A percentile compares a stretch with the other conserved stretches of the same genome.
These are phyloP conservation scores for Psammodynastes pulverulentus DNA, from an alignment of 2,113 vertebrate species.

Conservation along the genomic window DNA sequence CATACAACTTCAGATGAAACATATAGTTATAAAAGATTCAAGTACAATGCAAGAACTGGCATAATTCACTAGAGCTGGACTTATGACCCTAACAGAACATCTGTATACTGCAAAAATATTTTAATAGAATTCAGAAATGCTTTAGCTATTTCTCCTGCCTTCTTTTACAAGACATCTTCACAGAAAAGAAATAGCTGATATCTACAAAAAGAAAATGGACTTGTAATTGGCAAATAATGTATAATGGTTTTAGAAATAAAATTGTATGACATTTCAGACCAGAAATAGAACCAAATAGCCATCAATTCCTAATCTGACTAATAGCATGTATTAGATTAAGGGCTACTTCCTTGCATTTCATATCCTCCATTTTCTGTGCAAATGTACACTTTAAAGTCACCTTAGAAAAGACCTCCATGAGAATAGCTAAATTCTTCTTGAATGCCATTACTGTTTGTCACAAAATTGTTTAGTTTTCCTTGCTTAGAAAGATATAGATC, in stretches of 20 bases:
- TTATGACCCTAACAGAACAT: neutral
- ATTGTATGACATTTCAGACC: neutral
- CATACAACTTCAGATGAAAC: neutral
- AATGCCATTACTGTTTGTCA: neutral
- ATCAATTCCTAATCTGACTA: neutral
- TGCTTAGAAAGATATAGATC: neutral
- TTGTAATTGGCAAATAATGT: neutral
- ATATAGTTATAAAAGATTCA: neutral
- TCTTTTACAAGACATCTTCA: neutral
- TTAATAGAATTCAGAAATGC: neutral
- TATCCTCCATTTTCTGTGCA: neutral
- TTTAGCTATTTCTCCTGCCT: neutral
- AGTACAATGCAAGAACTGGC: neutral
- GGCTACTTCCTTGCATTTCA: neutral
- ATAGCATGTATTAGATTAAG: neutral
- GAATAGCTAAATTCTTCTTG: neutral
- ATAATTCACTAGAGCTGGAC: neutral
- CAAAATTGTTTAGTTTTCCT: neutral
- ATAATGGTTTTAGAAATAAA: neutral
- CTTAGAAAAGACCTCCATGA: neutral
- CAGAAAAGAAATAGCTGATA: neutral
- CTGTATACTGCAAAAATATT: neutral
- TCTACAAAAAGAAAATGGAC: neutral
- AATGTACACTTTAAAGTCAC: neutral
- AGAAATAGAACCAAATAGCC: neutral